These are phyloP conservation scores for Gonocerus acuteangulatus DNA, from an alignment of 2,888 invertebrate species.

Conservation along the genomic window DNA sequence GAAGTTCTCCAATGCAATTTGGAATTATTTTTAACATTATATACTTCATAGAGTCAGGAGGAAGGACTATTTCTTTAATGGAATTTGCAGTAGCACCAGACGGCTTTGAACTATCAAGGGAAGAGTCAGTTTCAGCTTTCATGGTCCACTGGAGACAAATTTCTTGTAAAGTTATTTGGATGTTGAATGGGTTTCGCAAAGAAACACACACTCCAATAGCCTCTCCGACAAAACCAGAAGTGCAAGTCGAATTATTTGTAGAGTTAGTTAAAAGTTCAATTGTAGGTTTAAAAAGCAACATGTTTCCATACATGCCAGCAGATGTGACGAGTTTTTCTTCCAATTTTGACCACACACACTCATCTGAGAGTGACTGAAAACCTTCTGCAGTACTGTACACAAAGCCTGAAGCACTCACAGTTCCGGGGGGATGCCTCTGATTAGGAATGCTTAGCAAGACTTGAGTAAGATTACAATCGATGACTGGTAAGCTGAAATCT, in stretches of 20 bases:
- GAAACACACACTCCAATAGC: slow-evolving; percentile 70
- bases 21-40: slow-evolving; percentile 62
- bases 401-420: slow-evolving; percentile 4
- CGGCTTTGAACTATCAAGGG: slow-evolving; percentile 42
- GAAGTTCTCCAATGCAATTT: slow-evolving; percentile 61
- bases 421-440: background rate
- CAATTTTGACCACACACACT: slow-evolving; percentile 56
- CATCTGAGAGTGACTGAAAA: slow-evolving; percentile 4
- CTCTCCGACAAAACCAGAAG: slow-evolving; percentile 70
- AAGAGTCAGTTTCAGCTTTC: slow-evolving; percentile 41
- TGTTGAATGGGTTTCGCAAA: slow-evolving; percentile 67
- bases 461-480: slow-evolving; percentile 27
- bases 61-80: slow-evolving; percentile 46
- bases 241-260: slow-evolving; percentile 56
- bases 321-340: slow-evolving; percentile 70
- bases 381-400: background rate
- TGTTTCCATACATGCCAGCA: slow-evolving; percentile 51
- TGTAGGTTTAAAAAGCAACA: slow-evolving; percentile 71
- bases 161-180: slow-evolving; percentile 60
- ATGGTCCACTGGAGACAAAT: slow-evolving; percentile 68
- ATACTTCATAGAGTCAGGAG: slow-evolving; percentile 54
- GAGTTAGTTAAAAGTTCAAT: slow-evolving; percentile 62
- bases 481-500: slow-evolving; percentile 27
- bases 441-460: slow-evolving; percentile 26
- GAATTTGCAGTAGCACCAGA: slow-evolving; percentile 45